Conservation (phyloP, 2,888 invertebrate genomes). For the Philopedon plagiatum region DNA sequence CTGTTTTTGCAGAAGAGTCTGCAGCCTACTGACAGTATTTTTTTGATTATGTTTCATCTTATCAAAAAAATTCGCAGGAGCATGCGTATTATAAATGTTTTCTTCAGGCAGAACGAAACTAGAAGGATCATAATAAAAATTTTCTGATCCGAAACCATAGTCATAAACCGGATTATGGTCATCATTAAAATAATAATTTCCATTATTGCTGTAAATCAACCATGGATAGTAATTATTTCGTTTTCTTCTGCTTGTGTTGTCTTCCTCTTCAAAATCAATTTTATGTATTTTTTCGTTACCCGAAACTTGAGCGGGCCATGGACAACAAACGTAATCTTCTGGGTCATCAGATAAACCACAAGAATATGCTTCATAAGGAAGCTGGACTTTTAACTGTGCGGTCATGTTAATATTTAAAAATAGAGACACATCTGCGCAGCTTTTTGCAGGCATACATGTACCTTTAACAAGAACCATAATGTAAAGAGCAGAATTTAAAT, state of each 20-base stretch:
- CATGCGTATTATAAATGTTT: background rate
- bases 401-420: background rate
- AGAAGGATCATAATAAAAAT: background rate
- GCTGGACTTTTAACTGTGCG: background rate
- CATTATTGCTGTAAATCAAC: background rate
- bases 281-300: background rate
- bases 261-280: background rate
- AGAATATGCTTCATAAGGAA: background rate
- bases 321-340: constrained; percentile 18
- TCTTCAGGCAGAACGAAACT: no score
- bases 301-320: background rate
- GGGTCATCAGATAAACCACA: background rate
- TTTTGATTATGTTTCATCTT: background rate
- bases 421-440: background rate
- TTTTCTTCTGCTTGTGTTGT: background rate
- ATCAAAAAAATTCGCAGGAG: background rate
- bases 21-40: background rate
- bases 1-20: background rate
- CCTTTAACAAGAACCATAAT: no score
- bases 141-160: background rate
- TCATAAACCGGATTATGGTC: background rate
- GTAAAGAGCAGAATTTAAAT: no score
- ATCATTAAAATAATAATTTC: background rate
- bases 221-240: background rate
- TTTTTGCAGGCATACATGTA: background rate